Evolutionary conservation across 2,888 invertebrate genomes (phyloP), one percentile per base, ranked within the genome.

Genomic region (Athrips mouffetella): DNA sequence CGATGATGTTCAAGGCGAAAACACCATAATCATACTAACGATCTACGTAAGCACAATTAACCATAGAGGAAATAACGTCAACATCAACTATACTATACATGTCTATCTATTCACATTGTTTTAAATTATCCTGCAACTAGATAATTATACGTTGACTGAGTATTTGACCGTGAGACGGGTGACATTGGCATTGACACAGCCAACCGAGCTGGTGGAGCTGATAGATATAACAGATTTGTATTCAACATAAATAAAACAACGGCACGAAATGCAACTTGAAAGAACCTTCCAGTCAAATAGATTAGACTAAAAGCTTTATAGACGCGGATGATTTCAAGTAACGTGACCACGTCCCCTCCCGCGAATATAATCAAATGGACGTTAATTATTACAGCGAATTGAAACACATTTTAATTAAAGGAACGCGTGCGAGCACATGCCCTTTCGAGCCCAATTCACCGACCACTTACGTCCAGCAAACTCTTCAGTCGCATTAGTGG

Each of bases 161-260:
- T 54, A 51, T 61, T 59, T 68, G 75, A 66, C 74, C 75, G 63
- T 69, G 71, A 71, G 65, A 62, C 62, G 45, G 49, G 49, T 68
- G 73, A 69, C 73, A 73, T 75, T 74, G 73, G 62, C 71, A 70
- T 63, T 67, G 66, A 68, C 65, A 60, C 59, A 58, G 58, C 57
- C n/a, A n/a, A n/a, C n/a, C n/a, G n/a, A n/a, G 54, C 57, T 55
- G 61, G 60, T 60, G 46, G 42, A 39, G 47, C 35, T 23, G 49
- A 51, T 45, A 53, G 54, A 52, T 55, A 52, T n/a, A 46, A 41
- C 47, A 51, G 46, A 54, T 50, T 51, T 48, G 48, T 56, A 51
- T 54, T 46, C 48, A 15, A 11, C 13, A 45, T 45, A 25, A 45
- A 45, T 35, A 35, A 35, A 45, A 51, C 49, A 45, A 54, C 50